Evolutionary conservation across 1,140 invertebrate genomes (phyloP), one percentile per base, ranked within the genome.

Genomic region (Venustaconcha ellipsiformis): DNA sequence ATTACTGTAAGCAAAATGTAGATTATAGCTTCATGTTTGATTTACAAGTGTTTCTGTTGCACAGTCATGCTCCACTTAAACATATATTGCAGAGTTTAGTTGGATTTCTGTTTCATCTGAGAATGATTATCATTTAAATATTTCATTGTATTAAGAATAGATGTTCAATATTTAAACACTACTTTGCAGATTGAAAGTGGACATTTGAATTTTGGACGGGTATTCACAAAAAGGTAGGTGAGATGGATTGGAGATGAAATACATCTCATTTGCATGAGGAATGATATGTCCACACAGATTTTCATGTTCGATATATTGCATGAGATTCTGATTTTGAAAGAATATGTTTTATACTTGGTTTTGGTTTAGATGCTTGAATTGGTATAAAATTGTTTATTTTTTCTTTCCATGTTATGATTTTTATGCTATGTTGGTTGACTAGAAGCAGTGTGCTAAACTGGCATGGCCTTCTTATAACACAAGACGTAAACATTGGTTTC

Each of bases 361-460:
- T 77, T 77, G 75, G 75, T 77, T 77, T 77, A 77, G 75, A 77
- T 71, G 75, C 75, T 77, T 77, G 75, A 77, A 77, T 77, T 77
- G 75, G 75, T 77, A 77, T 77, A 77, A 77, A 77, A 77, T 48
- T 77, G 75, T 77, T 77, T 77, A 70, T 72, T 72, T 72, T 77
- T 77, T 72, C 72, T 70, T 77, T 77, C 72, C 75, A 77, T 72
- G 75, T 77, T 77, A 77, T 77, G 75, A 77, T 77, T 77, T 77
- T 77, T 65, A 77, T 77, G 75, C 75, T 77, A 72, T 77, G 72
- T 72, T 72, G 75, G 75, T 77, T 77, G 70, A 77, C 75, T 77
- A 77, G 75, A 77, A 72, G 72, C 75, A 63, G 75, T 77, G 75
- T 77, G 75, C 75, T 77, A 77, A 77, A 77, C 75, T 77, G 75